Evolutionary conservation across 2,888 invertebrate genomes (phyloP).

Genomic region (Drosophila tanythrix): DNA sequence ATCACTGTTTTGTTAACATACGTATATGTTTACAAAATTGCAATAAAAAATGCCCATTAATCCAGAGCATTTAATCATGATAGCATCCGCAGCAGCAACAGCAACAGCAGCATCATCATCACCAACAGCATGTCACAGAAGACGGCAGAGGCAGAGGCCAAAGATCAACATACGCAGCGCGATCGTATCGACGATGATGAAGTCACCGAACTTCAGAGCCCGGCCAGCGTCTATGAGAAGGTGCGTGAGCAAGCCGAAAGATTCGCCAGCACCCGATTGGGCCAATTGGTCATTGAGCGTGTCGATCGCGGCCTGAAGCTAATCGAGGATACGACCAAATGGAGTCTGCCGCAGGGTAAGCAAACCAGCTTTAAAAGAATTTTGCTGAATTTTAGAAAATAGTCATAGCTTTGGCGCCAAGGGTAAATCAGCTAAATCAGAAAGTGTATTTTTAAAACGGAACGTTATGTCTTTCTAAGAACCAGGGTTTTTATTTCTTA

Average conservation of each 20-base stretch:
- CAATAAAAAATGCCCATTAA: conserved; percentile 29
- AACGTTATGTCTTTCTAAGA: background rate
- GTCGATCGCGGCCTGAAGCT: conserved; percentile 75
- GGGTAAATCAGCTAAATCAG: background rate
- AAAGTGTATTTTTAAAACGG: background rate
- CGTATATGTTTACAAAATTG: conserved; percentile 19
- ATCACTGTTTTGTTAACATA: background rate
- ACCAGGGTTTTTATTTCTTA: background rate
- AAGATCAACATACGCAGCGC: conserved; percentile 57
- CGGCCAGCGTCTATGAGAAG: conserved; percentile 64
- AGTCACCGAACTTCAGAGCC: conserved; percentile 61
- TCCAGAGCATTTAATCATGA: conserved; percentile 33
- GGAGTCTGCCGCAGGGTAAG: conserved; percentile 83
- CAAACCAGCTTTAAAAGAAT: background rate
- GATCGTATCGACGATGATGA: conserved; percentile 66
- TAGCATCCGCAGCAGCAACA: conserved; percentile 33
- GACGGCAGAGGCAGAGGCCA: conserved; percentile 40
- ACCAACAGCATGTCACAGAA: conserved; percentile 59
- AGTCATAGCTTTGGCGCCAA: background rate
- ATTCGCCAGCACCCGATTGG: conserved; percentile 77
- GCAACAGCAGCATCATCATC: conserved; percentile 20
- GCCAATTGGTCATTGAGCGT: conserved; percentile 78
- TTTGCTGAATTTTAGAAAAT: background rate
- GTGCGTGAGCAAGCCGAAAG: conserved; percentile 71
- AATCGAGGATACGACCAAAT: conserved; percentile 83